phyloP scores from a whole-genome alignment of 2,888 invertebrate species.

The Volucella inflata region DNA sequence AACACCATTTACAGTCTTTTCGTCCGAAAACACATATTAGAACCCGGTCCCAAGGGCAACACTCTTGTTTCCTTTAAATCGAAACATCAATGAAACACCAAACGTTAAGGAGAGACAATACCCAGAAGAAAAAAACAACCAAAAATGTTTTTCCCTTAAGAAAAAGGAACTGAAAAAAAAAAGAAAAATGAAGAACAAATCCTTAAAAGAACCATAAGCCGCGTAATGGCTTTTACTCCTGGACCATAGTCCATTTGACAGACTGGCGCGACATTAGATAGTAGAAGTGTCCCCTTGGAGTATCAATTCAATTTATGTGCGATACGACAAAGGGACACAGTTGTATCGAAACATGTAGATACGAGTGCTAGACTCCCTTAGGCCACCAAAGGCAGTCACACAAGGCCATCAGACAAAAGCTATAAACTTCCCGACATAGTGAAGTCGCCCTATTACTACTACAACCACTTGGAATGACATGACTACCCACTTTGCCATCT shows the following conservation, averaged over 20 bases:
- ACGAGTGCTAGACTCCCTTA: constrained; percentile 59
- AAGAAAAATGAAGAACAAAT: not conserved
- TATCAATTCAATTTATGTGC: constrained; percentile 74
- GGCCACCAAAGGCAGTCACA: constrained; percentile 15
- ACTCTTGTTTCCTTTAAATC: constrained; percentile 57
- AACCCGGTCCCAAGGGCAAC: constrained; percentile 24
- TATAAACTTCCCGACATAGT: constrained; percentile 64
- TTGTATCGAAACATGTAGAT: constrained; percentile 39
- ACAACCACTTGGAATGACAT: not conserved
- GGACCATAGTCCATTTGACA: constrained; percentile 23
- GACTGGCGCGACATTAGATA: constrained; percentile 29
- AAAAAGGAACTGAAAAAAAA: not conserved
- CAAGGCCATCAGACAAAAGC: constrained; percentile 68
- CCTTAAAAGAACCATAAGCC: constrained; percentile 41
- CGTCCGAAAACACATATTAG: constrained; percentile 19
- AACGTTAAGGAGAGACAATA: constrained; percentile 31
- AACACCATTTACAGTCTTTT: not conserved
- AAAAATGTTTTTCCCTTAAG: constrained; percentile 11
- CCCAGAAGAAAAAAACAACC: constrained; percentile 3
- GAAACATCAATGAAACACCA: constrained; percentile 70
- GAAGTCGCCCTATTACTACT: constrained; percentile 13
- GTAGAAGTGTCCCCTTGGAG: constrained; percentile 38
- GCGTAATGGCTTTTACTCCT: constrained; percentile 36
- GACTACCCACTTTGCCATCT: constrained; percentile 3
- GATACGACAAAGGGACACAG: constrained; percentile 34